These are phyloP conservation scores for Oncorhynchus gorbuscha DNA, from an alignment of 2,113 vertebrate genomes.

Conservation along the genomic window DNA sequence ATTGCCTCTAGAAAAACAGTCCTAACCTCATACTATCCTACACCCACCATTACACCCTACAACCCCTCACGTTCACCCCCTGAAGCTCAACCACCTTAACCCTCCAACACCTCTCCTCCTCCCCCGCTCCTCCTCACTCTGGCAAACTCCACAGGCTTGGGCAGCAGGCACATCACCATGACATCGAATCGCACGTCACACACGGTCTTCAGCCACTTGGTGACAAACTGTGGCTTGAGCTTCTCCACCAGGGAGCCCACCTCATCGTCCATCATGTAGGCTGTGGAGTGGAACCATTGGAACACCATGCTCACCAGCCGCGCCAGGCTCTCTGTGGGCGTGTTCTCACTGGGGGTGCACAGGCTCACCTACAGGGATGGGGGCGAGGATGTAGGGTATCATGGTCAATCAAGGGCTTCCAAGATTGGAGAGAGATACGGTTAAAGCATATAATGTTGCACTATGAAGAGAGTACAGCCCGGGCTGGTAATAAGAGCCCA, in stretches of 20 bases:
- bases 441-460: no score
- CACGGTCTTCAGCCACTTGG: constrained; percentile 98
- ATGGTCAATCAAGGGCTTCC: constrained; percentile 7
- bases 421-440: not conserved
- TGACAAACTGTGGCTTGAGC: constrained; percentile 98
- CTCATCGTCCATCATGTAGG: constrained; percentile 99
- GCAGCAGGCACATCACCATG: constrained; percentile 99
- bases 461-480: not conserved
- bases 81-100: not conserved
- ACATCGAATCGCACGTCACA: constrained; percentile 97
- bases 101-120: not conserved
- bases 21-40: not conserved
- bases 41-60: not conserved
- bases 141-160: constrained; percentile 97
- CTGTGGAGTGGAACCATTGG: constrained; percentile 99
- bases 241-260: constrained; percentile 98
- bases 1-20: not conserved
- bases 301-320: constrained; percentile 98
- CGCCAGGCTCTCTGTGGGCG: constrained; percentile 94
- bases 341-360: constrained; percentile 97
- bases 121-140: constrained; percentile 77
- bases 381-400: not conserved
- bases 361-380: constrained; percentile 87
- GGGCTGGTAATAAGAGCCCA: constrained; percentile 21
- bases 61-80: not conserved